Base-by-base conservation (phyloP, 2,113 vertebrate species). In the Phylloscopus whistleri region DNA sequence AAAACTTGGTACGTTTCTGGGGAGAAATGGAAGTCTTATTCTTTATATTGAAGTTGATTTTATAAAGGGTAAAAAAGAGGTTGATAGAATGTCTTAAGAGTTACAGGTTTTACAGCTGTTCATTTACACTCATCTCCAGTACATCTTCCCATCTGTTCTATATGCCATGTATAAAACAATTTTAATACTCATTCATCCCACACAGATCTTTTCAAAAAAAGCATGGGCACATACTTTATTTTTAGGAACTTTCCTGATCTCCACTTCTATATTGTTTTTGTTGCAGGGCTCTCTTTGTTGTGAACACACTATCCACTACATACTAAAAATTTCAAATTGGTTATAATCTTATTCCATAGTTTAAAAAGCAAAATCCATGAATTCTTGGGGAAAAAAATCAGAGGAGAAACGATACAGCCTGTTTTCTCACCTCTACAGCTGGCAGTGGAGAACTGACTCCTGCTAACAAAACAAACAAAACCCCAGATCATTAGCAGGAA, bases 201-300 rank as follows among this genome's bases (percentile, higher is more conserved):
- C 7, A 22, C 1, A 55, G 23, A 59, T 49, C 52, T 94, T 85
- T 46, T 46, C 10, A 92, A 64, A 26, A 76, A 41, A 69, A 69
- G 39, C 17, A 69, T n/a, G 9, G 26, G n/a, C 39, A 55, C 14
- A 62, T 62, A 76, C n/a, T 21, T 68, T 67, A 46, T 59, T 68
- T 48, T 69, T 35, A 48, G 55, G 21, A 76, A 43, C 22, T 16
- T 49, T 48, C 30, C 30, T 76, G 26, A 68, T 19, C 18, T 83
- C 20, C 28, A 39, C 10, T 72, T 75, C 30, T 43, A 20, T 9
- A 52, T 28, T 0, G 0, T 20, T 76, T 83, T 53, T 53, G 21
- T 46, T 46, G 41, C 0, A 53, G n/a, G n/a, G 44, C 15, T 53
- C 51, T 58, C 28, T 77, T 75, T 43, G 43, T 26, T 56, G 53